phyloP scores from a whole-genome alignment of 2,888 invertebrate genomes.

The Acholoe squamosa region DNA sequence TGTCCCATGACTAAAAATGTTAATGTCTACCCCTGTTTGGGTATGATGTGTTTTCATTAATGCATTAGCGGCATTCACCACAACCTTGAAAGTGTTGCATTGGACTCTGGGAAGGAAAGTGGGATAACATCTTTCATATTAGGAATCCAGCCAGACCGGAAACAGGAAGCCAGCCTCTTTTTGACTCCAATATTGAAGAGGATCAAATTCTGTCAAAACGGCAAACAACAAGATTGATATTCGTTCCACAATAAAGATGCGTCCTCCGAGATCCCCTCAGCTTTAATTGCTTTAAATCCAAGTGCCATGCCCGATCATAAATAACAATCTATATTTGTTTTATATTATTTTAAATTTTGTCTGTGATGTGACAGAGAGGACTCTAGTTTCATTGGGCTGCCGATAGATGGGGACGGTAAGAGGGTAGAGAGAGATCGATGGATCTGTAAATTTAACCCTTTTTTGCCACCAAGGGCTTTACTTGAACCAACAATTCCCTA shows the following conservation, averaged over 20 bases:
- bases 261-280: background rate
- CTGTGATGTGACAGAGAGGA: background rate
- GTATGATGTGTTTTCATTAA: too few species aligned
- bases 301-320: background rate
- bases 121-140: too few species aligned
- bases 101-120: too few species aligned
- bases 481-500: too few species aligned
- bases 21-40: too few species aligned
- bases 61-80: too few species aligned
- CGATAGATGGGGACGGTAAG: background rate
- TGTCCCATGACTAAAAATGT: too few species aligned
- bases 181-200: background rate
- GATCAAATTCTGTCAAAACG: background rate
- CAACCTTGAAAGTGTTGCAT: too few species aligned
- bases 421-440: background rate
- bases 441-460: background rate
- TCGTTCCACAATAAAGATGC: background rate
- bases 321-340: background rate
- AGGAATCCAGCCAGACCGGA: too few species aligned
- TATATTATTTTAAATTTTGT: background rate
- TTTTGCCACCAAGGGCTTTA: too few species aligned
- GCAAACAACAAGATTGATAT: background rate
- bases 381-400: background rate
- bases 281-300: conserved; percentile 21
- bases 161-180: background rate